Base-by-base conservation (phyloP, 2,797 vertebrate genomes). In the Acipenser transmontanus region DNA sequence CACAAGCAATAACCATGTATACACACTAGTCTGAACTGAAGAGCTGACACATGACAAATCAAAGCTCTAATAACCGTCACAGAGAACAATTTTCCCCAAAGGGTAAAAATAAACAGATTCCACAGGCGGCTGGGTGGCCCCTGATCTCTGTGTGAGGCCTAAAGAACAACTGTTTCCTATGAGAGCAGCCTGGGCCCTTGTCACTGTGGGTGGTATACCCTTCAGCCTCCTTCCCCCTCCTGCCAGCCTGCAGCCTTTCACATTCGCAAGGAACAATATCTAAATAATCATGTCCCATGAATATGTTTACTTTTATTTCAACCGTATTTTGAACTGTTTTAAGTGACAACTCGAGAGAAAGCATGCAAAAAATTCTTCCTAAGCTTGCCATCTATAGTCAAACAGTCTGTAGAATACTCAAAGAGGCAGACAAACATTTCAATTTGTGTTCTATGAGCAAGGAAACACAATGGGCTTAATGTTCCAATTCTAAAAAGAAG, bases 71-170 rank as follows among this genome's bases (percentile, higher is more conserved):
- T 89, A 88, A 89, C 88, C 87, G 87, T 81, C 84, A 84, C 74
- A 77, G 81, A 69, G 80, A 85, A 85, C 85, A 80, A 76, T 84
- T 74, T 68, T 66, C 76, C 81, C 72, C 69, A 75, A 86, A 83
- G 81, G 82, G 89, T 84, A 79, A 91, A 92, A 89, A 91, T 89
- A 91, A 91, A 92, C 86, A 87, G 77, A 85, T 84, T 86, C 81
- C 85, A 78, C 74, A 49, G 79, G 78, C 77, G 80, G 80, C 87
- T 91, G 89, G 90, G 89, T 91, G 89, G 90, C 85, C 90, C 82
- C 70, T 70, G 74, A 77, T 84, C 90, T 85, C 75, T 64, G 85
- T 90, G 89, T 90, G 88, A 88, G 90, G 89, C 88, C 89, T 85
- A 81, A 81, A 85, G 73, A 83, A 85, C 85, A 88, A 89, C 85